These are phyloP conservation scores for Laupala kohalensis DNA, from an alignment of 1,140 invertebrate genomes.

Conservation along the genomic window DNA sequence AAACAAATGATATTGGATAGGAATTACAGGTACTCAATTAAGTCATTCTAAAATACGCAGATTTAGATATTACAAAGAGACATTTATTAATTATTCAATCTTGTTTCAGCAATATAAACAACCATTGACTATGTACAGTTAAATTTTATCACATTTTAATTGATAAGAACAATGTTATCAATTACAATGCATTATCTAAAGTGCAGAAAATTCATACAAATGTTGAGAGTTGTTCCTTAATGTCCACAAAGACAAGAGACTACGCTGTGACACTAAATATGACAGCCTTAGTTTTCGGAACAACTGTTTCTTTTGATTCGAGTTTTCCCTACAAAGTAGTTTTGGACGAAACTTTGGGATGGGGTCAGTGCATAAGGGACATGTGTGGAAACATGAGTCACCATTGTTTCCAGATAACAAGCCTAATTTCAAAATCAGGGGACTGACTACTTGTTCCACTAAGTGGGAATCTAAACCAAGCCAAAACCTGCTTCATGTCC, in stretches of 20 bases:
- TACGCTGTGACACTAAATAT: not conserved
- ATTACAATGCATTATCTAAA: slow-evolving; percentile 12
- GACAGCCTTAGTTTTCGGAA: not conserved
- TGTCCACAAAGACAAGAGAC: not conserved
- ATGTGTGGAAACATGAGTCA: slow-evolving; percentile 4
- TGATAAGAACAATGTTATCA: slow-evolving; percentile 12
- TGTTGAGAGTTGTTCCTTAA: not conserved
- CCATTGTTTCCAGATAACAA: not conserved
- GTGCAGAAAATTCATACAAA: slow-evolving; percentile 13
- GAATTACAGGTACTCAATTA: too few relatives aligned
- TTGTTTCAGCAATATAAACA: slow-evolving; percentile 22
- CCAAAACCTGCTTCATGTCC: not conserved
- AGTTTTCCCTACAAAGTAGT: not conserved
- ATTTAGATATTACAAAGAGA: slow-evolving; percentile 14
- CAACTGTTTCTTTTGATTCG: not conserved
- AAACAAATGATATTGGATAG: too few relatives aligned
- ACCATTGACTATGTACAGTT: slow-evolving; percentile 21
- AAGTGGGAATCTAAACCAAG: not conserved
- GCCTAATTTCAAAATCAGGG: not conserved
- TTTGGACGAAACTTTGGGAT: slow-evolving; percentile 16
- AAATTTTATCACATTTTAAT: slow-evolving; percentile 15
- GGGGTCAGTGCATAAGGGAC: slow-evolving; percentile 10
- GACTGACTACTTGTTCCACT: not conserved
- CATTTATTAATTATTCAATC: slow-evolving; percentile 16
- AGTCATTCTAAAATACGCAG: not conserved